phyloP scores from a whole-genome alignment of 2,888 invertebrate species.

The Octodonta nipae region DNA sequence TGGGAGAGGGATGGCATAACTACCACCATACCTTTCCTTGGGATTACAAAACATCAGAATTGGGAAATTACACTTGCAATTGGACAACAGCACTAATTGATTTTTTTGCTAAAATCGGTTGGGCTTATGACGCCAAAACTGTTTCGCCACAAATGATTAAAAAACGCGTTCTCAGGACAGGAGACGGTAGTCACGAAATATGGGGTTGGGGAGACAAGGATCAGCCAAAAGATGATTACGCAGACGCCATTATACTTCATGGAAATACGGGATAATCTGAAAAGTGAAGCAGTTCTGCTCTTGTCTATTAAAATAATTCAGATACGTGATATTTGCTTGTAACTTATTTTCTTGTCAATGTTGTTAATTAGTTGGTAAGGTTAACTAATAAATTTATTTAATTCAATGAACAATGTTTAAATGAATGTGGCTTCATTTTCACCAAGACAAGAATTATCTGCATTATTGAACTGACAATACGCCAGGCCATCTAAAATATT shows the following conservation, averaged over 20 bases:
- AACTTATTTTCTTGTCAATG: too few species aligned
- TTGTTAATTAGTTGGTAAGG: too few species aligned
- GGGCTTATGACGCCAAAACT: conserved; percentile 65
- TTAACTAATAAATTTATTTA: too few species aligned
- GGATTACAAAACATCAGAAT: conserved; percentile 44
- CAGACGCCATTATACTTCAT: conserved; percentile 26
- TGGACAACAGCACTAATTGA: conserved; percentile 71
- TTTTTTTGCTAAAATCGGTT: conserved; percentile 61
- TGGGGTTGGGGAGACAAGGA: conserved; percentile 72
- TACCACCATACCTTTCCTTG: conserved; percentile 63
- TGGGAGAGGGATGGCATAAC: conserved; percentile 77
- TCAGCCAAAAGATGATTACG: conserved; percentile 35
- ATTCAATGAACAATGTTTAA: too few species aligned
- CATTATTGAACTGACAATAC: too few species aligned
- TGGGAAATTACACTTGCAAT: conserved; percentile 38
- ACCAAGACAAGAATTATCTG: too few species aligned
- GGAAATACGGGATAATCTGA: too few species aligned
- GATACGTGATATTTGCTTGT: too few species aligned
- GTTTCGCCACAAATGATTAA: conserved; percentile 44
- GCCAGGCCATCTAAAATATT: too few species aligned
- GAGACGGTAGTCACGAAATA: conserved; percentile 46
- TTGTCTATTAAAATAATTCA: too few species aligned
- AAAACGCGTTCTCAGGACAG: conserved; percentile 42
- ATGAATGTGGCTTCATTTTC: too few species aligned
- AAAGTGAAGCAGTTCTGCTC: conserved; percentile 1